Evolutionary conservation across 2,113 vertebrate genomes (phyloP), one percentile per base, ranked within the genome.

Genomic region (Charadrius vociferus): DNA sequence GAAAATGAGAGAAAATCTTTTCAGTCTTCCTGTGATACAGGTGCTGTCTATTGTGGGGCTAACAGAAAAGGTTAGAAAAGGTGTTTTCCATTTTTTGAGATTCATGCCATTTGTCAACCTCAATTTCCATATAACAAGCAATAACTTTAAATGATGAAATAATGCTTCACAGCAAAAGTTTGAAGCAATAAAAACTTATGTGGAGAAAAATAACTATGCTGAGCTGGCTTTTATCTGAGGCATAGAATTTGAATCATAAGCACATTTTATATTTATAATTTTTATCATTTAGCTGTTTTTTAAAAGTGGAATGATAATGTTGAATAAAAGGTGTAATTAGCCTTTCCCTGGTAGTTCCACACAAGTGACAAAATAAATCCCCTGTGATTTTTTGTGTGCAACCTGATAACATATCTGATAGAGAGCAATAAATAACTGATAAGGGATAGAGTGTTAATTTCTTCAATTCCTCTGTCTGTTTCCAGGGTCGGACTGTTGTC

Each of bases 1-100:
- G 73, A 95, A 96, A 96, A 79, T 56, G 73, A 79, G n/a, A 81
- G 23, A 92, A 86, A 72, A 50, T 59, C 27, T 79, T 80, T 95
- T 88, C 56, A 50, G 21, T 79, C 62, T 84, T 86, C n/a, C 50
- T n/a, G 10, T 88, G 27, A 56, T 59, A 84, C 12, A 58, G 23
- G 47, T 71, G 37, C 19, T 83, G 4, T 29, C 20, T 50, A 6
- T 78, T 58, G n/a, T 67, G 36, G 16, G 24, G 19, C 16, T 70
- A 84, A 50, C 6, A 41, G 45, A 52, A 80, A 73, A 87, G 55
- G 22, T 14, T 92, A 86, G 55, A 59, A 95, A 70, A 22, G 39
- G 1, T 50, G 14, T 7, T 68, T 88, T 67, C 24, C 26, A 34
- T 47, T 88, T 95, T 92, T 88, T 86, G 39, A 95, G 56, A 78